Evolutionary conservation across 64 coral and sea anemone species (phyloP), one percentile per base, ranked within the genome.

Genomic region (Astreopora myriophthalma): DNA sequence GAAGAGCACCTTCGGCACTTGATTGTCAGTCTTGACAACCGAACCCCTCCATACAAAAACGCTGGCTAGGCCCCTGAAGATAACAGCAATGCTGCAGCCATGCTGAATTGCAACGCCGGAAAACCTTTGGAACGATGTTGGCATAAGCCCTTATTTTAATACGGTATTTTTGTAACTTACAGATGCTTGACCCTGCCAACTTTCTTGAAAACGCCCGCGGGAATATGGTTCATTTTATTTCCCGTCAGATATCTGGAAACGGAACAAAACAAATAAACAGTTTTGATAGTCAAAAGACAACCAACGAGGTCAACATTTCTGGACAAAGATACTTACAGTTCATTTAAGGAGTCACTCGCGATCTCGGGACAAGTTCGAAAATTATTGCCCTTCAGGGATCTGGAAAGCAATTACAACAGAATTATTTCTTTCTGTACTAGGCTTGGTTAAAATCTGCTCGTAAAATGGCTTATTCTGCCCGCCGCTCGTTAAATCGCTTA

Each of bases 211-310:
- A 22, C 52, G 23, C n/a, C 34, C 5, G 20, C 31, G 10, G 33
- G 29, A 65, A 83, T 16, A 14, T 9, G 64, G 0, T 83, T 17
- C 79, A 83, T 63, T 64, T 83, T 64, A 33, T 83, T 83, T 2
- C 79, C 79, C 10, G 79, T 83, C 11, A 83, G 34, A 63, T 63
- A 38, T 83, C 79, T 83, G 79, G 38, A 63, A 70, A 67, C 8
- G 31, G 35, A 22, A 74, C 6, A 51, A 33, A 35, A 13, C 20
- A 61, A 61, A 80, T 22, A 9, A 29, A 28, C 62, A 66, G 11
- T 3, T 6, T 24, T 24, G 27, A 8, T 5, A 46, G 11, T 46
- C 11, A 11, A 46, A 6, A 4, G 4, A 46, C 52, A 14, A 13
- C 16, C 52, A 58, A 58, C 52, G 32, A 70, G 30, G 8, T 14